A percentile compares a stretch with the other conserved stretches of the same genome.
Conservation (phyloP, 1,140 invertebrate genomes). For the Phymastichus coffea region DNA sequence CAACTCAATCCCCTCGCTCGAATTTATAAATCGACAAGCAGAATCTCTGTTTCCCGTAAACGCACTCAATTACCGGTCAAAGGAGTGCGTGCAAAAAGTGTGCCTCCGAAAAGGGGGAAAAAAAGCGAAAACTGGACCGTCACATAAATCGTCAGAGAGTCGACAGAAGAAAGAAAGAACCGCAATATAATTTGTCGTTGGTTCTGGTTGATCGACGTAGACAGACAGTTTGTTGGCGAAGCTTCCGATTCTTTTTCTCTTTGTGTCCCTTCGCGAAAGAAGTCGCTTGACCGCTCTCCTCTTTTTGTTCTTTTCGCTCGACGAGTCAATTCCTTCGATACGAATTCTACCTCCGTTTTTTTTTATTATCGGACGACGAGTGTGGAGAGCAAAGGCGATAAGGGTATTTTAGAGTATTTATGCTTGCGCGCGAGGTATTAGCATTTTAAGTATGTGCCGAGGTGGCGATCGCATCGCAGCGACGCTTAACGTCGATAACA, state of each 20-base stretch:
- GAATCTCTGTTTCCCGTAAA: too few relatives aligned
- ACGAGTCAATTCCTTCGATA: conserved; percentile 52
- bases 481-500: too few relatives aligned
- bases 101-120: background rate
- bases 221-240: too few relatives aligned
- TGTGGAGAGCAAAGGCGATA: too few relatives aligned
- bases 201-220: conserved; percentile 4
- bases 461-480: too few relatives aligned
- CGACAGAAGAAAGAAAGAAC: background rate
- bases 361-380: too few relatives aligned
- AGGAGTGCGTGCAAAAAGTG: background rate
- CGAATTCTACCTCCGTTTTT: conserved; percentile 1
- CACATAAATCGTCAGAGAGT: background rate
- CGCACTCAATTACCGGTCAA: too few relatives aligned
- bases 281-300: conserved; percentile 47
- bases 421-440: too few relatives aligned
- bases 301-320: conserved; percentile 8
- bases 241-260: conserved; percentile 6
- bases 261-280: conserved; percentile 17
- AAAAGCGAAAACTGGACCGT: background rate
- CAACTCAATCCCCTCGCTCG: too few relatives aligned
- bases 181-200: conserved; percentile 19
- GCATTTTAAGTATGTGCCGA: too few relatives aligned
- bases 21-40: too few relatives aligned
- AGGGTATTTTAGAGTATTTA: too few relatives aligned